Conservation (phyloP, 2,797 vertebrate species). For the Catharus ustulatus region DNA sequence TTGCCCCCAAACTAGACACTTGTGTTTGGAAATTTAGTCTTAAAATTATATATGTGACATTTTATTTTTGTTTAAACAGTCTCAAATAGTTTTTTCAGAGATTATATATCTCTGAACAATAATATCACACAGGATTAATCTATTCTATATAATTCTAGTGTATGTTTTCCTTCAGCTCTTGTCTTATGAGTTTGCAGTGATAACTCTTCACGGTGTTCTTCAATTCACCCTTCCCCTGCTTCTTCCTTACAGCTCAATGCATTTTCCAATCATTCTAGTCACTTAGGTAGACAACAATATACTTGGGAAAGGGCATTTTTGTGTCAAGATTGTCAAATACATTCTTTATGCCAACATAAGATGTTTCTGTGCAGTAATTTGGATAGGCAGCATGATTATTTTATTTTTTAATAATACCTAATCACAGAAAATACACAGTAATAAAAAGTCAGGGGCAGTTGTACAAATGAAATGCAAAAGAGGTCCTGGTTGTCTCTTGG, state of each 20-base stretch:
- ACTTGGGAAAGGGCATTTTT: not conserved
- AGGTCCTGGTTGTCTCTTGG: not conserved
- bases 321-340: not conserved
- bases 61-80: not conserved
- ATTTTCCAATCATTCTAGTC: not conserved
- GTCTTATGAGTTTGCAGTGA: not conserved
- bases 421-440: conserved; percentile 11
- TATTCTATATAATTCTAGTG: not conserved
- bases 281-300: not conserved
- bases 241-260: not conserved
- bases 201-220: not conserved
- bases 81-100: not conserved
- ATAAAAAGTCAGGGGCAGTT: not conserved
- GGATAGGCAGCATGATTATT: conserved; percentile 22
- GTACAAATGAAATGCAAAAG: not conserved
- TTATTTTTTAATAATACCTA: conserved; percentile 1
- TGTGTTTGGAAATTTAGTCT: not conserved
- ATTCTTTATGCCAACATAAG: conserved; percentile 1
- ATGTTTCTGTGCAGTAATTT: conserved; percentile 31
- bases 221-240: not conserved
- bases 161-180: not conserved
- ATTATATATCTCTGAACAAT: not conserved
- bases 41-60: not conserved
- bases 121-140: not conserved
- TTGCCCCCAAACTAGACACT: not conserved